These are phyloP conservation scores for Hestina assimilis DNA, from an alignment of 1,140 invertebrate species.

Conservation along the genomic window DNA sequence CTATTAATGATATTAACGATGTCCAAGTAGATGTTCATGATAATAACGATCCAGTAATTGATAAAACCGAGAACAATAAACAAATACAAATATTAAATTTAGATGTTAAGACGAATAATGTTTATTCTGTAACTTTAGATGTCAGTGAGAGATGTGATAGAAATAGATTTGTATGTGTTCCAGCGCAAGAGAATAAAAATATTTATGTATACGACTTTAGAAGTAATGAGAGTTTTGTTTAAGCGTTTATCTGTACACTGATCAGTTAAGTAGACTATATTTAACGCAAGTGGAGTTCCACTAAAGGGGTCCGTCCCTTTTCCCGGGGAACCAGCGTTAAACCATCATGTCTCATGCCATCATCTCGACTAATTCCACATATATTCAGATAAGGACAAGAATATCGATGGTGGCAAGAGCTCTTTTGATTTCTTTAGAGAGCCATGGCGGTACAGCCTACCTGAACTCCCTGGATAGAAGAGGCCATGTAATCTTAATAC, in stretches of 20 bases:
- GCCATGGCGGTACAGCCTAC: no score
- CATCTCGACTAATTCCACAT: no score
- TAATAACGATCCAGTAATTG: conserved; percentile 31
- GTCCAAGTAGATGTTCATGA: conserved; percentile 54
- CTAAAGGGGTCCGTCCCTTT: no score
- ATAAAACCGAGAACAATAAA: conserved; percentile 58
- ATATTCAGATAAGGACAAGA: no score
- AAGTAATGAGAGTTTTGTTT: conserved; percentile 74
- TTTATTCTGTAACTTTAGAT: conserved; percentile 71
- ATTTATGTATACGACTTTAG: conserved; percentile 76
- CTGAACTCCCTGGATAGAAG: no score
- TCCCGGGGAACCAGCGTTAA: no score
- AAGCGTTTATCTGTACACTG: conserved; percentile 16
- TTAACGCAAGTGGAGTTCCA: no score
- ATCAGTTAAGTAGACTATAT: not conserved
- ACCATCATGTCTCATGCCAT: no score
- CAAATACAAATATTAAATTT: conserved; percentile 74
- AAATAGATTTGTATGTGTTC: conserved; percentile 65
- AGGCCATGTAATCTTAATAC: no score
- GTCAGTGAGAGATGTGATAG: conserved; percentile 56
- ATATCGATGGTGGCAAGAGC: no score
- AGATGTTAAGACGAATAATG: conserved; percentile 72
- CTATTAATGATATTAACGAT: conserved; percentile 30
- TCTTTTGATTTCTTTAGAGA: no score
- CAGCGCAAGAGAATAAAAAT: conserved; percentile 60